These are phyloP conservation scores for Lepidochitona cinerea DNA, from an alignment of 2,888 invertebrate genomes.

Conservation along the genomic window DNA sequence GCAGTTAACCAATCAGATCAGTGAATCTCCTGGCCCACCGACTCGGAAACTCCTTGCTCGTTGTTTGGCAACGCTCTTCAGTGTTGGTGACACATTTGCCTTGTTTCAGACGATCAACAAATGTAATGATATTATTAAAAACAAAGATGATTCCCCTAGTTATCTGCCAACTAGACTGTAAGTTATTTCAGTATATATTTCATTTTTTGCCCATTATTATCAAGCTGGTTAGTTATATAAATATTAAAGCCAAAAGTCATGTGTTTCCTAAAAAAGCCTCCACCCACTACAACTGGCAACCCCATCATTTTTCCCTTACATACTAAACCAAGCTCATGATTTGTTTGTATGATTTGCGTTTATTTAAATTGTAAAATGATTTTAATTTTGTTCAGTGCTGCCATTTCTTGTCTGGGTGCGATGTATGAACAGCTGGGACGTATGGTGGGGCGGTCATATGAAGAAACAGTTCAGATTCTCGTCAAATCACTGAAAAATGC, in stretches of 20 bases:
- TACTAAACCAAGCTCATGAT: too few relatives aligned
- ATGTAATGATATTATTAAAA: constrained; percentile 96
- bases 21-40: constrained; percentile 91
- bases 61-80: constrained; percentile 93
- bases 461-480: constrained; percentile 95
- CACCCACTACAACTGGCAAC: too few relatives aligned
- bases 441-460: constrained; percentile 99
- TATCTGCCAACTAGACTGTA: constrained; percentile 95
- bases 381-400: constrained; percentile 80
- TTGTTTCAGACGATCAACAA: constrained; percentile 98
- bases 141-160: constrained; percentile 97
- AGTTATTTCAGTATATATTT: too few relatives aligned
- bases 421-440: constrained; percentile 98
- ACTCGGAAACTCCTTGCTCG: constrained; percentile 91
- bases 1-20: constrained; percentile 90
- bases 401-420: constrained; percentile 91
- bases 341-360: too few relatives aligned
- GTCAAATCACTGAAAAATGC: constrained; percentile 90
- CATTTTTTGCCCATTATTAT: too few relatives aligned
- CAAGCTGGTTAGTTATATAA: too few relatives aligned
- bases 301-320: too few relatives aligned
- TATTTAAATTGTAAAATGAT: too few relatives aligned
- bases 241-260: too few relatives aligned
- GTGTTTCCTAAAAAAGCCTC: too few relatives aligned
- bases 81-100: constrained; percentile 96